These are phyloP conservation scores for Omphaloscelis lunosa DNA, from an alignment of 2,888 invertebrate genomes.

Conservation along the genomic window DNA sequence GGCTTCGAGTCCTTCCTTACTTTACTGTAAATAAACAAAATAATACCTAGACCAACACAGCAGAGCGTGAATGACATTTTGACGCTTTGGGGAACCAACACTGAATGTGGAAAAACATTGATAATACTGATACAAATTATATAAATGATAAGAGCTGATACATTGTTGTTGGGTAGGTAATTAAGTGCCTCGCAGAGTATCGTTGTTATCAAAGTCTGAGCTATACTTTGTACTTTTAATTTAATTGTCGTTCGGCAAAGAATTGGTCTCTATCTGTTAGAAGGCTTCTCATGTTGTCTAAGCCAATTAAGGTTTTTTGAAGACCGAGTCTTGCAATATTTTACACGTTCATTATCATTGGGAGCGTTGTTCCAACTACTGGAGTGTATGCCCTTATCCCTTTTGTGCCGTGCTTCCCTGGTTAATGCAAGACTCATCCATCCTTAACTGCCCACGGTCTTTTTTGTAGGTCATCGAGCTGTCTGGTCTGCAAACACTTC, in stretches of 20 bases:
- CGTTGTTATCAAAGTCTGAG: conserved; percentile 27
- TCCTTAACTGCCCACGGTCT: too few relatives aligned
- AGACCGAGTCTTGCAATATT: not conserved
- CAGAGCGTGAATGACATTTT: conserved; percentile 67
- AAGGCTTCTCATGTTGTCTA: conserved; percentile 37
- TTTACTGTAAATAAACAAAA: conserved; percentile 75
- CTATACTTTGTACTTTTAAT: conserved; percentile 34
- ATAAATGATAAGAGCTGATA: conserved; percentile 51
- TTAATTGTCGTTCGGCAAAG: conserved; percentile 24
- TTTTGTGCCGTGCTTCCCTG: not conserved
- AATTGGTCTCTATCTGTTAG: conserved; percentile 1
- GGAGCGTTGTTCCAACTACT: too few relatives aligned
- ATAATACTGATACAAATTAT: conserved; percentile 38
- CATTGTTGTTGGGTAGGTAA: conserved; percentile 31
- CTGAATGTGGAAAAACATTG: conserved; percentile 45
- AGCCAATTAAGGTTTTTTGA: conserved; percentile 34
- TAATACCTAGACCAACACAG: conserved; percentile 63
- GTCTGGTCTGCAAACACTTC: too few relatives aligned
- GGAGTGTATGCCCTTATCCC: not conserved
- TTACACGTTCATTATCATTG: not conserved
- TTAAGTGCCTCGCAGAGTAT: conserved; percentile 22
- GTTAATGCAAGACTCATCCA: not conserved
- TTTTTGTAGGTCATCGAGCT: too few relatives aligned
- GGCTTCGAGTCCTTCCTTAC: conserved; percentile 84
- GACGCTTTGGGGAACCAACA: conserved; percentile 19